Conservation (phyloP, 2,797 vertebrate species). For the Microctenopoma steveboyesi region DNA sequence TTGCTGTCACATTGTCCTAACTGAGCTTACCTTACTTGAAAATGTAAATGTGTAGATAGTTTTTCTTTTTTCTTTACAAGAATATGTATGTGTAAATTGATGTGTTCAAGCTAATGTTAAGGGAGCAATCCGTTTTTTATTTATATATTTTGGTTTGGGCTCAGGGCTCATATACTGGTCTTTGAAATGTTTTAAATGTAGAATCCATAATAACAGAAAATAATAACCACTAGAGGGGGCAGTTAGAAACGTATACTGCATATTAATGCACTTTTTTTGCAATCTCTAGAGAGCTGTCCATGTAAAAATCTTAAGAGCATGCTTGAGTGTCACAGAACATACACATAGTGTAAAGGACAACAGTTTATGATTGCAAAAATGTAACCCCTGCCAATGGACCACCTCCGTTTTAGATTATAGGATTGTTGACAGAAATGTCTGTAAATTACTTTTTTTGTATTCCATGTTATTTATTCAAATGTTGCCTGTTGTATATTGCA, state of each 20-base stretch:
- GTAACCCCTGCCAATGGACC: constrained; percentile 56
- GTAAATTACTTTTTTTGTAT: constrained; percentile 72
- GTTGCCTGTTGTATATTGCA: constrained; percentile 69
- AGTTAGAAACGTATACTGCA: constrained; percentile 41
- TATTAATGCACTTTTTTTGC: constrained; percentile 42
- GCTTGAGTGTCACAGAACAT: constrained; percentile 54
- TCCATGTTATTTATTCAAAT: constrained; percentile 71
- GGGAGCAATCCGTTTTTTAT: constrained; percentile 54
- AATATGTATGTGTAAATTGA: constrained; percentile 51
- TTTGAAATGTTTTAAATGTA: constrained; percentile 45
- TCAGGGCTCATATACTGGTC: constrained; percentile 32
- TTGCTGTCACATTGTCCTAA: constrained; percentile 88
- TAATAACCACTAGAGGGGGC: constrained; percentile 42
- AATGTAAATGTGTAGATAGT: constrained; percentile 70
- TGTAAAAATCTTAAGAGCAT: constrained; percentile 58
- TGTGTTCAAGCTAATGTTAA: constrained; percentile 60
- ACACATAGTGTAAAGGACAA: constrained; percentile 40
- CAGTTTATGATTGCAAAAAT: constrained; percentile 47
- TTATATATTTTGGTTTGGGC: constrained; percentile 50
- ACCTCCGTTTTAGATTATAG: constrained; percentile 56
- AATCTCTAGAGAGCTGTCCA: constrained; percentile 41
- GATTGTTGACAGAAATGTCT: constrained; percentile 72
- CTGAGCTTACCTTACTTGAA: constrained; percentile 65
- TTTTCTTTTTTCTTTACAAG: constrained; percentile 54
- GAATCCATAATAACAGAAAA: constrained; percentile 30